Percentiles rank a stretch among this genome's conserved stretches.
These are phyloP conservation scores for Sphaeramia orbicularis DNA, from an alignment of 2,797 vertebrate species.

Conservation along the genomic window DNA sequence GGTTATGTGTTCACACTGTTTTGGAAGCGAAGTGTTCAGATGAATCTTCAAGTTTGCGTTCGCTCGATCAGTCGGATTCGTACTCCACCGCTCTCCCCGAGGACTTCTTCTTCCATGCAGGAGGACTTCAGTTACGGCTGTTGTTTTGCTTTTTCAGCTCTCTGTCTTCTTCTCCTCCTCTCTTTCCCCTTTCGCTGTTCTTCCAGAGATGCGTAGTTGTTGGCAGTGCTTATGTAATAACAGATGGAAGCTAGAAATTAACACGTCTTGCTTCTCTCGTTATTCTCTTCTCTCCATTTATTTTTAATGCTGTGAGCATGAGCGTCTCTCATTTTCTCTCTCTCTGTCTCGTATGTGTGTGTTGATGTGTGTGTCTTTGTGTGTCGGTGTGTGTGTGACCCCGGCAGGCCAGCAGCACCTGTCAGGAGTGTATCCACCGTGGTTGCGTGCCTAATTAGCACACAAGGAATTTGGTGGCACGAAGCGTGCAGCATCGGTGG, in stretches of 20 bases:
- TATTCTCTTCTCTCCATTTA: slow-evolving; percentile 92
- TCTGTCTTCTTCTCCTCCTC: slow-evolving; percentile 56
- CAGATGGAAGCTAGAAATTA: slow-evolving; percentile 99
- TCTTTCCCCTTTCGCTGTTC: slow-evolving; percentile 51
- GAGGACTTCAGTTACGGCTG: slow-evolving; percentile 59
- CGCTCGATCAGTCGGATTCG: slow-evolving; percentile 62
- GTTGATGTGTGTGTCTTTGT: slow-evolving; percentile 40
- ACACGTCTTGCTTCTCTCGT: slow-evolving; percentile 95
- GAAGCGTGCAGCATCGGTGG: slow-evolving; percentile 60
- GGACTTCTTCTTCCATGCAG: slow-evolving; percentile 65
- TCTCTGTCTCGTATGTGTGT: slow-evolving; percentile 42
- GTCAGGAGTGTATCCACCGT: slow-evolving; percentile 97
- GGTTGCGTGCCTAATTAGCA: slow-evolving; percentile 98
- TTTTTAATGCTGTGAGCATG: slow-evolving; percentile 92
- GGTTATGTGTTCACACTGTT: slow-evolving; percentile 60
- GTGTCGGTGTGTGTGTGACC: slow-evolving; percentile 87
- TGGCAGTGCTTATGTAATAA: slow-evolving; percentile 99
- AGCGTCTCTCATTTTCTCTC: slow-evolving; percentile 60
- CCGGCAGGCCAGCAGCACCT: slow-evolving; percentile 98
- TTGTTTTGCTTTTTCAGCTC: slow-evolving; percentile 48
- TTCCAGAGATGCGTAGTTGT: slow-evolving; percentile 91
- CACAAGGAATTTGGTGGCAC: slow-evolving; percentile 93
- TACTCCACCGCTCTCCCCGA: slow-evolving; percentile 51
- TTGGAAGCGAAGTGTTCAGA: slow-evolving; percentile 60
- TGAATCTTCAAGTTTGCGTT: slow-evolving; percentile 46